Conservation (phyloP, 2,113 vertebrate species). For the Bujurquina vittata region DNA sequence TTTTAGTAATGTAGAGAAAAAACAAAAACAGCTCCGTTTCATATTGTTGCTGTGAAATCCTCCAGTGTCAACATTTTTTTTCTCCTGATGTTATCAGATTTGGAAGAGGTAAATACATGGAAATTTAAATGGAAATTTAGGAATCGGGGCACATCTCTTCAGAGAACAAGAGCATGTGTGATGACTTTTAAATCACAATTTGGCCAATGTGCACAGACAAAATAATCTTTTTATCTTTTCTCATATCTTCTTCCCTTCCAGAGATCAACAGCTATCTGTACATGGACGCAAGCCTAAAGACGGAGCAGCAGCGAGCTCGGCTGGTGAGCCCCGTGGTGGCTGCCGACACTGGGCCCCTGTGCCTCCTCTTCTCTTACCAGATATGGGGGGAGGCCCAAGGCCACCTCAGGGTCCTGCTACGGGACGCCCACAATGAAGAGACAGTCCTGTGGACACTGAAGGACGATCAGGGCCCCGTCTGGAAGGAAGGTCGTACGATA, state of each 20-base stretch:
- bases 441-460: slow-evolving; percentile 89
- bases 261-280: slow-evolving; percentile 87
- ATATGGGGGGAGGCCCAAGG: slow-evolving; percentile 85
- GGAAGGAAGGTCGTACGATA: slow-evolving; percentile 93
- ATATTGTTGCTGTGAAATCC: not conserved
- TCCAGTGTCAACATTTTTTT: not conserved
- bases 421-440: slow-evolving; percentile 85
- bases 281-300: slow-evolving; percentile 85
- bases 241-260: slow-evolving; percentile 43
- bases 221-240: not conserved
- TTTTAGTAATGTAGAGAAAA: slow-evolving; percentile 4
- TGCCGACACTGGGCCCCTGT: slow-evolving; percentile 86
- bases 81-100: not conserved
- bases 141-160: not conserved
- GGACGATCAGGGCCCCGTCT: slow-evolving; percentile 88
- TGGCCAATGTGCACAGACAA: not conserved
- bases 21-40: slow-evolving; percentile 2
- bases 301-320: slow-evolving; percentile 85
- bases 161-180: not conserved
- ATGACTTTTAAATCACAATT: not conserved
- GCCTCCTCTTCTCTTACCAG: slow-evolving; percentile 94
- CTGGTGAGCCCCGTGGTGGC: slow-evolving; percentile 88
- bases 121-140: no score
- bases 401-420: slow-evolving; percentile 85
- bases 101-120: not conserved